A percentile compares a stretch with the other conserved stretches of the same genome.
Conservation (phyloP, 2,113 vertebrate genomes). For the Phalacrocorax aristotelis region DNA sequence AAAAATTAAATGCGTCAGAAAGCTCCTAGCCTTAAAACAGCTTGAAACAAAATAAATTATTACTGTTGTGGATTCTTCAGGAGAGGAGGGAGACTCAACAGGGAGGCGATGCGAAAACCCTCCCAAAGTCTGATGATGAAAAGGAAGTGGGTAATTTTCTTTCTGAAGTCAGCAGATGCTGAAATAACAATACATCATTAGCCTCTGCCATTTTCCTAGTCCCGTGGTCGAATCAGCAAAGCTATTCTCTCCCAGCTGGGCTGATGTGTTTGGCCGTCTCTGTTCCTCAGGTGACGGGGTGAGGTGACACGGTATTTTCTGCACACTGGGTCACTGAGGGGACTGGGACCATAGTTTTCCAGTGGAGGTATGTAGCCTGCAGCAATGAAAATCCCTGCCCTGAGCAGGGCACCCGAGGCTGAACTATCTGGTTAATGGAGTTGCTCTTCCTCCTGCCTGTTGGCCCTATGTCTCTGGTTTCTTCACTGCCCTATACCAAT, state of each 20-base stretch:
- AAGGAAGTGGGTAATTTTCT: background rate
- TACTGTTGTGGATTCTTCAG: background rate
- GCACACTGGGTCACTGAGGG: background rate
- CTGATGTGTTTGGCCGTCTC: background rate
- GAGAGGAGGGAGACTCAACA: background rate
- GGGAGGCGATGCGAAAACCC: background rate
- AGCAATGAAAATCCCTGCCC: background rate
- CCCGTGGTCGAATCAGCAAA: background rate
- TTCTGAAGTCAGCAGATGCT: background rate
- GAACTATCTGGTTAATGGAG: background rate
- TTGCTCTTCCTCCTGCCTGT: background rate
- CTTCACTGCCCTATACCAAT: background rate
- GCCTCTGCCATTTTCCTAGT: background rate
- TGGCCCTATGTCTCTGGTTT: background rate
- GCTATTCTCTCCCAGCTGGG: background rate
- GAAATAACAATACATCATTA: background rate
- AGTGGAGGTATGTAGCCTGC: background rate
- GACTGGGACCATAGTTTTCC: background rate
- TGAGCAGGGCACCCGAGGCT: background rate
- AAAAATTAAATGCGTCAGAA: background rate
- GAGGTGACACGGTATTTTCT: background rate
- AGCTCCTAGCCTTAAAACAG: background rate
- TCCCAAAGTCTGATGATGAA: background rate
- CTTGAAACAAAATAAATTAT: background rate
- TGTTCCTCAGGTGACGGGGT: background rate